phyloP scores from a whole-genome alignment of 2,888 invertebrate genomes.

The Pharmacophagus antenor region DNA sequence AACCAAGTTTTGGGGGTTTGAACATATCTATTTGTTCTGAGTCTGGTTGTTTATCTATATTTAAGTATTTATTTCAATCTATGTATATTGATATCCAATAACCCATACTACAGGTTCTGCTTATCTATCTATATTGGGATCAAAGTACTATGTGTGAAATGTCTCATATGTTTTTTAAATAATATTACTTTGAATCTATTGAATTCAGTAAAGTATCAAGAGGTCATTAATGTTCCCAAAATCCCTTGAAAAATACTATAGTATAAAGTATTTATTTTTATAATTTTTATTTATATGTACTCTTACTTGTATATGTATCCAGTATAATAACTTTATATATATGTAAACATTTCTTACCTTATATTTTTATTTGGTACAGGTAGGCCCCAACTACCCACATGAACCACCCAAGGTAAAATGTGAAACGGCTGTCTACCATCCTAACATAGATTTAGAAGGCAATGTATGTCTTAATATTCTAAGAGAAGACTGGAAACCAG shows the following conservation, averaged over 20 bases:
- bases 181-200: not conserved
- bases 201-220: not conserved
- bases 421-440: slow-evolving; percentile 98
- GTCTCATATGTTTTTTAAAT: no score
- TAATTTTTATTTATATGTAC: not conserved
- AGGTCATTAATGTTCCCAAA: not conserved
- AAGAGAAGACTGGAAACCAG: slow-evolving; percentile 99
- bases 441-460: slow-evolving; percentile 98
- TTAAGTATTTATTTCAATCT: no score
- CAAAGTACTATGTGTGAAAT: no score
- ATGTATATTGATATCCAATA: no score
- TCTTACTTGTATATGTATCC: not conserved
- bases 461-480: slow-evolving; percentile 98
- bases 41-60: no score
- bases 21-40: no score
- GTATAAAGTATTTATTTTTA: not conserved
- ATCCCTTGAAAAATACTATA: not conserved
- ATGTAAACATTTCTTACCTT: not conserved
- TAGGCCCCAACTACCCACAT: slow-evolving; percentile 98
- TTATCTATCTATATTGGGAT: no score
- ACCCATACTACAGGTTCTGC: no score
- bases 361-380: slow-evolving; percentile 58
- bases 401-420: slow-evolving; percentile 99
- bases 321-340: not conserved
- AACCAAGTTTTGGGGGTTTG: no score